These are phyloP conservation scores for Pantherophis alleghaniensis DNA, from an alignment of 2,797 vertebrate species.

Conservation along the genomic window DNA sequence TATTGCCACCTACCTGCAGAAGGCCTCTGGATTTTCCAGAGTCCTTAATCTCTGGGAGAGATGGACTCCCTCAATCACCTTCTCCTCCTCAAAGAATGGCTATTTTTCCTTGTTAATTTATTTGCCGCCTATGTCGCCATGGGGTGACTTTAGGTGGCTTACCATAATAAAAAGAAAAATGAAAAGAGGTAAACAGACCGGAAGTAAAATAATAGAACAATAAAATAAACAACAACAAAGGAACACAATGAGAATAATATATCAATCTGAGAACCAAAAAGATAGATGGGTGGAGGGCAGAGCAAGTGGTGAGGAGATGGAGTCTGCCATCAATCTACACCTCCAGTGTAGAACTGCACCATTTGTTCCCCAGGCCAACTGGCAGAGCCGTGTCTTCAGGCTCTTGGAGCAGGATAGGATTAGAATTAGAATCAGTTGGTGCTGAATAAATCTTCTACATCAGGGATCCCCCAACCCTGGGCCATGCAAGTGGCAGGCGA, in stretches of 20 bases:
- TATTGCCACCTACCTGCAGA: not conserved
- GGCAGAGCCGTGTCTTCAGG: not conserved
- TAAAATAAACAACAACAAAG: not conserved
- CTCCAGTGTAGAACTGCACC: not conserved
- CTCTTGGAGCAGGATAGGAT: not conserved
- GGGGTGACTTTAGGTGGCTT: not conserved
- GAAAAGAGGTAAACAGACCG: not conserved
- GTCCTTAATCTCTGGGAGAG: not conserved
- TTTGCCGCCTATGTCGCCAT: not conserved
- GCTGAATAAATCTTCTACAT: not conserved
- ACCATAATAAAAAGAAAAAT: not conserved
- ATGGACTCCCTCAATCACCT: not conserved
- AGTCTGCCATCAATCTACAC: not conserved
- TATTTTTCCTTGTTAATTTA: not conserved
- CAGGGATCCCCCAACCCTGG: not conserved
- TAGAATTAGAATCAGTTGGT: not conserved
- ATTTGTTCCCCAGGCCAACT: not conserved
- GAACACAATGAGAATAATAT: not conserved
- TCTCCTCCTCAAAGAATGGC: not conserved
- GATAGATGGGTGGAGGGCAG: too few relatives aligned
- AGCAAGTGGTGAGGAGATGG: not conserved
- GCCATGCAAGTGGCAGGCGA: not conserved
- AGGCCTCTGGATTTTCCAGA: not conserved
- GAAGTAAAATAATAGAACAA: not conserved
- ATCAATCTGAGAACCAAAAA: too few relatives aligned